A percentile compares a stretch with the other conserved stretches of the same genome.
Conservation (phyloP, 2,888 invertebrate genomes). For the Chalcis sispes region DNA sequence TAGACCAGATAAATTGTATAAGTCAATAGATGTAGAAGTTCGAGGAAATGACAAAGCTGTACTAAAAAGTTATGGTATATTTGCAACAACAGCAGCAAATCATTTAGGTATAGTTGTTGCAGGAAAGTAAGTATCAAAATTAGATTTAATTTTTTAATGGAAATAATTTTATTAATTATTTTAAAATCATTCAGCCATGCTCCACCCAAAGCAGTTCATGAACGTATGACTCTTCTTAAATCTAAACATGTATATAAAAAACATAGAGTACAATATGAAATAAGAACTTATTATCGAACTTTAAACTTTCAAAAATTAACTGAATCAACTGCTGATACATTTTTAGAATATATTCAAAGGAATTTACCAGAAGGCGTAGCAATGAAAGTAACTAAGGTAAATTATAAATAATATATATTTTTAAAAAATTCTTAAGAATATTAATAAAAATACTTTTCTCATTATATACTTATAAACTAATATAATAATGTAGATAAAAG, state of each 20-base stretch:
- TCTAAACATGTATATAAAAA: slow-evolving; percentile 95
- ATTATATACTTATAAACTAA: no score
- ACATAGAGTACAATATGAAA: slow-evolving; percentile 96
- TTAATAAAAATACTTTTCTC: slow-evolving; percentile 8
- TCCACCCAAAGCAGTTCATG: slow-evolving; percentile 84
- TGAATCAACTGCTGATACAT: slow-evolving; percentile 96
- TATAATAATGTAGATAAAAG: slow-evolving; percentile 24
- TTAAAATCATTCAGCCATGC: slow-evolving; percentile 80
- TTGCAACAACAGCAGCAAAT: slow-evolving; percentile 87
- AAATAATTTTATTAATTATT: slow-evolving; percentile 16
- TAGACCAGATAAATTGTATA: slow-evolving; percentile 85
- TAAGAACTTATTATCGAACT: slow-evolving; percentile 92
- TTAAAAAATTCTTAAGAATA: slow-evolving; percentile 45
- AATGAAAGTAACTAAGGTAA: slow-evolving; percentile 90
- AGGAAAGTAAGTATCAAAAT: slow-evolving; percentile 75
- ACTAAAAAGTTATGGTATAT: slow-evolving; percentile 91
- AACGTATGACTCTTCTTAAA: slow-evolving; percentile 88
- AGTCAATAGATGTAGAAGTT: slow-evolving; percentile 89
- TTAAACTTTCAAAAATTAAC: slow-evolving; percentile 91
- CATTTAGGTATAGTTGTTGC: slow-evolving; percentile 88
- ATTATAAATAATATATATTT: slow-evolving; percentile 52
- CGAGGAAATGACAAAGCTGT: slow-evolving; percentile 92
- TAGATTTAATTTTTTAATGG: slow-evolving; percentile 15
- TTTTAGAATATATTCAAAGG: slow-evolving; percentile 95
- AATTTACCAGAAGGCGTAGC: slow-evolving; percentile 98